Evolutionary conservation across 2,888 invertebrate genomes (phyloP), one percentile per base, ranked within the genome.

Genomic region (Mongoloraphidia duomilia): DNA sequence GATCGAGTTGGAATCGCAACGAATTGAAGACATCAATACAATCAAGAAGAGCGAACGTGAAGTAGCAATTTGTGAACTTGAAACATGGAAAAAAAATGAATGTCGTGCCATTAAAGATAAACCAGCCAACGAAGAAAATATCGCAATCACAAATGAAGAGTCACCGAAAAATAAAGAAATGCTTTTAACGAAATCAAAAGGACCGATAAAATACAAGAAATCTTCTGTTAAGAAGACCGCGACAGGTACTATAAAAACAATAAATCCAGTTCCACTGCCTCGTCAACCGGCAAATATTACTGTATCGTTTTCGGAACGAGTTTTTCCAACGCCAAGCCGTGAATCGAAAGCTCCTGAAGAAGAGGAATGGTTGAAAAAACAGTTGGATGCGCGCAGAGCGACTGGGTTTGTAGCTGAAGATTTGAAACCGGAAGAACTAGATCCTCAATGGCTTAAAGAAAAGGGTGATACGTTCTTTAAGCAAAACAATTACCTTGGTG

Each of bases 381-480:
- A 89, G 59, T 82, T 81, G 3, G 76, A 80, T 59, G 84, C 85
- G 9, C 71, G 83, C 58, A 70, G 81, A 60, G 76, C 76, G 2
- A 74, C 72, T 46, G 87, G 88, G 17, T 82, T 87, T 60, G 69
- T 77, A 2, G 77, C 80, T 9, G 81, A 82, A 61, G 84, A 86
- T 61, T 69, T 86, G 3, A 70, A 81, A 37, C 79, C 82, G 0
- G 88, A 90, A 61, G 90, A 91, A 65, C 81, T 79, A 56, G 84
- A 89, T 65, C 88, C 89, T 0, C 75, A 81, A 52, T 90, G 84
- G 80, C 75, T 90, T 49, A 79, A 85, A 60, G 79, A 80, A 52
- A 90, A 89, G 66, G 90, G 88, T 44, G 80, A 84, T 61, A 79
- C 82, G 52, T 86, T 90, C 65, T 80, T 84, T 64, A 76, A 79